Conservation (phyloP, 2,113 vertebrate genomes). For the Okapia johnstoni region DNA sequence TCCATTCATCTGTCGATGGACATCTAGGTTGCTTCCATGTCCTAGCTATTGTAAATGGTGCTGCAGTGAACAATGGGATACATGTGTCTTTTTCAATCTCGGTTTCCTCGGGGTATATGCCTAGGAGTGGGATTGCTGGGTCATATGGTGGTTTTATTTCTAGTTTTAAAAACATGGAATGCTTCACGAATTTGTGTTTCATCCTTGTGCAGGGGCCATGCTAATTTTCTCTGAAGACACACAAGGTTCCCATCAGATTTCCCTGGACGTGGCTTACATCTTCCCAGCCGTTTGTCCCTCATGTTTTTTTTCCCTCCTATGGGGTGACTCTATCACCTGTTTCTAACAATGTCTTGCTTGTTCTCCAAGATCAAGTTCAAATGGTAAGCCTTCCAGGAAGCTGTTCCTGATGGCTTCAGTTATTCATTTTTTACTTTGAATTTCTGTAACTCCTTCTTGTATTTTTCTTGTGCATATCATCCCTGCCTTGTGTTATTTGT, state of each 20-base stretch:
- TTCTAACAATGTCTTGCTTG: background rate
- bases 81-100: background rate
- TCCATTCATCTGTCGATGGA: background rate
- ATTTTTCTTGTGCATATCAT: background rate
- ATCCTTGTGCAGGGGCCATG: background rate
- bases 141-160: background rate
- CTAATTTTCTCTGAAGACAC: background rate
- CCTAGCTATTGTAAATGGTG: background rate
- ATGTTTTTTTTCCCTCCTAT: background rate
- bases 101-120: background rate
- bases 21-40: background rate
- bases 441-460: background rate
- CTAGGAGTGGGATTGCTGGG: background rate
- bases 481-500: background rate
- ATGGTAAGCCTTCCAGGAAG: background rate
- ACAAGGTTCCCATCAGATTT: background rate
- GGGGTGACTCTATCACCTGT: background rate
- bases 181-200: background rate
- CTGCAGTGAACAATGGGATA: background rate
- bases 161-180: background rate
- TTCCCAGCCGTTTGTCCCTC: background rate
- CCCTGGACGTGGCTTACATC: background rate
- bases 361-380: background rate
- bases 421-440: background rate
- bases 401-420: background rate